Evolutionary conservation across 1,140 invertebrate genomes (phyloP), one percentile per base, ranked within the genome.

Genomic region (Microplitis mediator): DNA sequence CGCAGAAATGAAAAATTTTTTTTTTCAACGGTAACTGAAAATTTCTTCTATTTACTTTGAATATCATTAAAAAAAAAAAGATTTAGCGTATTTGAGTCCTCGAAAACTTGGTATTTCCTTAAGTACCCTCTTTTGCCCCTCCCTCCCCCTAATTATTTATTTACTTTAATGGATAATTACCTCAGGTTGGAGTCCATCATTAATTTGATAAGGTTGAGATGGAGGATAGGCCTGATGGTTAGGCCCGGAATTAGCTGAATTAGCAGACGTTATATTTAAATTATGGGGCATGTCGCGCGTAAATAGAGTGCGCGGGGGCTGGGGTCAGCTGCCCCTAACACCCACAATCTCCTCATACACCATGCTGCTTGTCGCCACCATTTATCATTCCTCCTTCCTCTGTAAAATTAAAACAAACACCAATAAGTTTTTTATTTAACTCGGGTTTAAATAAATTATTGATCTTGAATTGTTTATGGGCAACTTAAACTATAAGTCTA

Each of bases 261-360:
- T 85, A 76, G 81, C 80, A 74, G 85, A 87, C 79, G 79, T 82
- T 67, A 81, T 80, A 72, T 86, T 87, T 78, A 84, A 78, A 78
- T 84, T 86, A 78, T 84, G 84, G 80, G 82, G 82, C 85, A 84
- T 87, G 78, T 85, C 81, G 81, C 81, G 83, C 80, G 79, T 84
- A 70, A 85, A 83, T 65, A 86, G 83, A 74, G 78, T 88, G 75
- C 86, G 86, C 78, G 87, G 85, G 69, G 86, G 87, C 81, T 88
- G 86, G 82, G 87, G 87, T 88, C 87, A 88, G 86, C 87, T 88
- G 79, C 83, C 86, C 83, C 84, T 81, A 71, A 86, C 81, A 71
- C 84, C 82, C 35, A 82, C 84, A 74, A 87, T 85, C 77, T 88
- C 86, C 75, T 88, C 86, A 83, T 88, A 88, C 74, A 88, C 87